Conservation (phyloP, 2,797 vertebrate species). For the Chiloscyllium punctatum region DNA sequence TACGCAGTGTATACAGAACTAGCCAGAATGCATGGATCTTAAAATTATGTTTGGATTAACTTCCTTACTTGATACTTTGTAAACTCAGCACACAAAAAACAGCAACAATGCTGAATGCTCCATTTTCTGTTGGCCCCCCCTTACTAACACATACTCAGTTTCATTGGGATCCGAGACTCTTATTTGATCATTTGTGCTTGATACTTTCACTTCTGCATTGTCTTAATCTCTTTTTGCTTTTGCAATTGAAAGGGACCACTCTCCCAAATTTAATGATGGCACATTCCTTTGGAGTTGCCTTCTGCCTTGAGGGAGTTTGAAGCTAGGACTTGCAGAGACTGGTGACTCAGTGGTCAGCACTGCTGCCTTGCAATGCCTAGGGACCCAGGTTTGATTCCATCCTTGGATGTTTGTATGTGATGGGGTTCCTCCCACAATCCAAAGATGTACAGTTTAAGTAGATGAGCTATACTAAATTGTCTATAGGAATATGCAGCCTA, state of each 20-base stretch:
- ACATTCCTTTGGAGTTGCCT: not conserved
- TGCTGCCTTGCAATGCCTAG: too few relatives aligned
- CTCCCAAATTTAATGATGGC: not conserved
- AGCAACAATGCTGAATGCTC: not conserved
- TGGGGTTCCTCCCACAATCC: too few relatives aligned
- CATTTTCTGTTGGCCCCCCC: not conserved
- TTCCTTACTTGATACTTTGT: not conserved
- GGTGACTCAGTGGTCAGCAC: too few relatives aligned
- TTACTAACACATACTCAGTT: not conserved
- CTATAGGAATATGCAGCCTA: too few relatives aligned
- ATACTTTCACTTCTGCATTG: not conserved
- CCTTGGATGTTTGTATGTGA: too few relatives aligned
- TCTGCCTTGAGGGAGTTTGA: not conserved
- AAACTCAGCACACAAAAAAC: not conserved
- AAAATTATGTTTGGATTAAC: not conserved
- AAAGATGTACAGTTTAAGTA: too few relatives aligned
- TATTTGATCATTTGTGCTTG: not conserved
- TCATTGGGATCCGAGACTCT: not conserved
- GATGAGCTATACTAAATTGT: too few relatives aligned
- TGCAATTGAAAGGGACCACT: too few relatives aligned
- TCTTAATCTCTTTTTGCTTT: not conserved
- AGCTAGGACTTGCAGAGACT: not conserved
- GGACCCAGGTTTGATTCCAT: too few relatives aligned
- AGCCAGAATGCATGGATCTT: too few relatives aligned
- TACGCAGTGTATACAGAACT: not conserved